Percentiles rank a stretch among this genome's conserved stretches.
Conservation (phyloP, 1,140 invertebrate species). For the Phocides pigmalion region DNA sequence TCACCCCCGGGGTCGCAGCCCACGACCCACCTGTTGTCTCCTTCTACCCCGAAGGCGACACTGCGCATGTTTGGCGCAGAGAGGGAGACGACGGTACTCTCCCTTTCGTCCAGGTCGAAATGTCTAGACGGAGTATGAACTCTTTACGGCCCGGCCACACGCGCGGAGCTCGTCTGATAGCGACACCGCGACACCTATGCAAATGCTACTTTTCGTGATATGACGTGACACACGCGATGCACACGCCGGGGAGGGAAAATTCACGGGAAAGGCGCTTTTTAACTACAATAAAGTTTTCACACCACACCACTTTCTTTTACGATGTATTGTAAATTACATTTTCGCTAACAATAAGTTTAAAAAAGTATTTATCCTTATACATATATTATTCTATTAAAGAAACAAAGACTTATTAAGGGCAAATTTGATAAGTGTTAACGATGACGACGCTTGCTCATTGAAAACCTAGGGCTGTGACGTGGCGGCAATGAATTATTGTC, state of each 20-base stretch:
- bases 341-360: not conserved
- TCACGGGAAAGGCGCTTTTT: conserved; percentile 3
- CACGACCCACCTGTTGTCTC: conserved; percentile 65
- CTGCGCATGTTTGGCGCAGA: conserved; percentile 72
- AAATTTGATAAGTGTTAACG: not conserved
- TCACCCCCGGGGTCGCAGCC: conserved; percentile 40
- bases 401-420: not conserved
- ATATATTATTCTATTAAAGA: no score
- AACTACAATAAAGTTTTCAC: not conserved
- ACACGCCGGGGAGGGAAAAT: conserved; percentile 11
- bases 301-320: conserved; percentile 4
- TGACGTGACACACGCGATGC: conserved; percentile 38
- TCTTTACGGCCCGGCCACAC: conserved; percentile 56
- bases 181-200: conserved; percentile 37
- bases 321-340: not conserved
- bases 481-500: not conserved
- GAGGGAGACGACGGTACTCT: conserved; percentile 55
- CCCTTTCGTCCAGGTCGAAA: conserved; percentile 74
- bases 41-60: conserved; percentile 42
- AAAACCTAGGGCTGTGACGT: not conserved
- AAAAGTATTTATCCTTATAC: not conserved
- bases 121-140: conserved; percentile 78
- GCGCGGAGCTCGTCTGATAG: conserved; percentile 24
- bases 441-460: not conserved
- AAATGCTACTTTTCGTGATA: conserved; percentile 37